Conservation (phyloP, 2,113 vertebrate species). For the Eptesicus fuscus region DNA sequence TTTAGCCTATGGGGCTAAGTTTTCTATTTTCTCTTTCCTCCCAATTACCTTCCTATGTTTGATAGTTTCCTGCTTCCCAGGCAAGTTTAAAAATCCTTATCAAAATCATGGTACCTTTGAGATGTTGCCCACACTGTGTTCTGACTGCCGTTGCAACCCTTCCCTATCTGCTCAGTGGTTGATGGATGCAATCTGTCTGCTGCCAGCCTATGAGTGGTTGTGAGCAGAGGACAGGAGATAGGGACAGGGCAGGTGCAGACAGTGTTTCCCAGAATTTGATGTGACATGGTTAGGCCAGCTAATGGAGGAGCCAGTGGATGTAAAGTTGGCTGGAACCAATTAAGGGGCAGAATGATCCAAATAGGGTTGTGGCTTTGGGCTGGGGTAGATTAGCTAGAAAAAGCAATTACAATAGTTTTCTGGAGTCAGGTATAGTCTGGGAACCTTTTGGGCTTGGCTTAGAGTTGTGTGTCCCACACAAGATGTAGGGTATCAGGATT, state of each 20-base stretch:
- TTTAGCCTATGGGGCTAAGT: background rate
- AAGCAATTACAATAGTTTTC: background rate
- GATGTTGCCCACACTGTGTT: background rate
- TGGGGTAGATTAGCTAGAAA: background rate
- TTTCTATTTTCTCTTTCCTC: conserved; percentile 24
- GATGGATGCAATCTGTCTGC: background rate
- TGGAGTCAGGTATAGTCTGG: background rate
- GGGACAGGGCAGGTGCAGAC: background rate
- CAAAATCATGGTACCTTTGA: background rate
- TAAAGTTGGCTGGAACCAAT: background rate
- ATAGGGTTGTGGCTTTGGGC: background rate
- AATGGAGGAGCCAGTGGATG: background rate
- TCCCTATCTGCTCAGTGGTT: background rate
- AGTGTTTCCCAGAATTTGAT: background rate
- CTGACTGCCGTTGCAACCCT: background rate
- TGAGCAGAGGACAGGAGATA: background rate
- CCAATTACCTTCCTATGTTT: background rate
- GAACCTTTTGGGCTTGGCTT: background rate
- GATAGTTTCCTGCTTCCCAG: background rate
- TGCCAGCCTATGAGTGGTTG: conserved; percentile 1
- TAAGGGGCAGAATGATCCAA: background rate
- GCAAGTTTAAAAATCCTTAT: conserved; percentile 13
- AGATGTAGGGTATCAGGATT: background rate
- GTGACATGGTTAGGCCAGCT: background rate
- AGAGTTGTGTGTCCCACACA: background rate